phyloP scores from a whole-genome alignment of 2,113 vertebrate genomes.

The Rhinogobius similis region DNA sequence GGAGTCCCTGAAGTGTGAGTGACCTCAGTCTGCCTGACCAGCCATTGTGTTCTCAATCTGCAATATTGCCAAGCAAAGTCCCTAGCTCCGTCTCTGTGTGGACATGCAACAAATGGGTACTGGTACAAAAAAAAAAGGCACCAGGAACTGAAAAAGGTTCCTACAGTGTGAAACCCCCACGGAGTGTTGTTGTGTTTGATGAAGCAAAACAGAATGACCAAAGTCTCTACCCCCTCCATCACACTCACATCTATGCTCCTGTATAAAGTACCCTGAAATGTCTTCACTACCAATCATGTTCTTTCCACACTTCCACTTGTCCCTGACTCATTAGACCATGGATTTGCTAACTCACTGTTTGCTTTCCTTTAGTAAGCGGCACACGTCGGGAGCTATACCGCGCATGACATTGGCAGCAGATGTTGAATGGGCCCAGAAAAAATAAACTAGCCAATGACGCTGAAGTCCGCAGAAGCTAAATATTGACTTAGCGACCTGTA shows the following conservation, averaged over 20 bases:
- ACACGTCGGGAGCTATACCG: slow-evolving; percentile 61
- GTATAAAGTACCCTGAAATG: slow-evolving; percentile 23
- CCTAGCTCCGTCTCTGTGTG: too few relatives aligned
- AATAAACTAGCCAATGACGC: slow-evolving; percentile 75
- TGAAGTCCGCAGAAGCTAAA: slow-evolving; percentile 80
- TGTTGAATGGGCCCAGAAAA: slow-evolving; percentile 69
- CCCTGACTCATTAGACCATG: slow-evolving; percentile 40
- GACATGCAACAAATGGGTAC: too few relatives aligned
- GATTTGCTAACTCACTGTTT: slow-evolving; percentile 65
- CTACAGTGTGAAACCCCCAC: too few relatives aligned
- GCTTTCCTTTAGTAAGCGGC: slow-evolving; percentile 64
- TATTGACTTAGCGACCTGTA: slow-evolving; percentile 83
- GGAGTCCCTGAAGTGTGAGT: too few relatives aligned
- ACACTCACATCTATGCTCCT: slow-evolving; percentile 25
- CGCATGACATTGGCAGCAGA: slow-evolving; percentile 74
- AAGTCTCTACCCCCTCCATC: neutral
- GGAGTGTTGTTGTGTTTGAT: neutral
- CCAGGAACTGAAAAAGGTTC: too few relatives aligned
- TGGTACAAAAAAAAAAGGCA: too few relatives aligned
- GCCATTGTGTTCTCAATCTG: too few relatives aligned
- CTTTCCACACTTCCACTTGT: slow-evolving; percentile 18
- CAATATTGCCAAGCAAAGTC: too few relatives aligned
- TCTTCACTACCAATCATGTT: slow-evolving; percentile 44
- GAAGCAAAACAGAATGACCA: neutral
- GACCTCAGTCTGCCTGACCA: too few relatives aligned